Evolutionary conservation across 2,797 vertebrate species (phyloP), one percentile per base, ranked within the genome.

Genomic region (Lagocephalus sceleratus): DNA sequence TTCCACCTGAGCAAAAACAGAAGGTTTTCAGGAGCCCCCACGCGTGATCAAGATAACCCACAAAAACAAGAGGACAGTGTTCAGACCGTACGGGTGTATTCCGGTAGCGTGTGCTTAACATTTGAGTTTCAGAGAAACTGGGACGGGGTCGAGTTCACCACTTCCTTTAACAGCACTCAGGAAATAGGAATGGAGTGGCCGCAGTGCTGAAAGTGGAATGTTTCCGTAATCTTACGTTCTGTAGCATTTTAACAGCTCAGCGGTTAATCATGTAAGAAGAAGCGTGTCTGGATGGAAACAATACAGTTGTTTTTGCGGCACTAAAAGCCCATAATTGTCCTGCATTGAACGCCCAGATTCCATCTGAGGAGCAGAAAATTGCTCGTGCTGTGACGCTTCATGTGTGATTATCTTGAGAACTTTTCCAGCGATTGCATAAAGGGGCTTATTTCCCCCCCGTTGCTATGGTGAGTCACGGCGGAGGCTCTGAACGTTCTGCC

Each of bases 401-500:
- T 54, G 57, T 20, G 50, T 44, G 20, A 39, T 81, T 63, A 70
- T 71, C 21, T 41, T 29, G 20, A 3, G 1, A 0, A 42, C 57
- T 68, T 69, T 46, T 57, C 58, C 65, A 53, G 53, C 68, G 66
- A 46, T 75, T 40, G 38, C 46, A 51, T 43, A 19, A 45, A 25
- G 26, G 35, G 57, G 35, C 17, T 56, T 62, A 66, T 59, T 43
- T 47, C 45, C 23, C 23, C 50, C 43, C 67, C 47, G 81, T 85
- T 84, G 74, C 81, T 63, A 81, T 78, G 81, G 80, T 63, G 75
- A 84, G 38, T 68, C 71, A 73, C 63, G 53, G 57, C 45, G 40
- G 74, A 68, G 59, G 38, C 12, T 54, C 49, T 49, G 44, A 43
- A 62, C 65, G 55, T 51, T 63, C 63, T 19, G 11, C 51, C 63